Evolutionary conservation across 2,113 vertebrate species (phyloP).

Genomic region (Grallaria varia): DNA sequence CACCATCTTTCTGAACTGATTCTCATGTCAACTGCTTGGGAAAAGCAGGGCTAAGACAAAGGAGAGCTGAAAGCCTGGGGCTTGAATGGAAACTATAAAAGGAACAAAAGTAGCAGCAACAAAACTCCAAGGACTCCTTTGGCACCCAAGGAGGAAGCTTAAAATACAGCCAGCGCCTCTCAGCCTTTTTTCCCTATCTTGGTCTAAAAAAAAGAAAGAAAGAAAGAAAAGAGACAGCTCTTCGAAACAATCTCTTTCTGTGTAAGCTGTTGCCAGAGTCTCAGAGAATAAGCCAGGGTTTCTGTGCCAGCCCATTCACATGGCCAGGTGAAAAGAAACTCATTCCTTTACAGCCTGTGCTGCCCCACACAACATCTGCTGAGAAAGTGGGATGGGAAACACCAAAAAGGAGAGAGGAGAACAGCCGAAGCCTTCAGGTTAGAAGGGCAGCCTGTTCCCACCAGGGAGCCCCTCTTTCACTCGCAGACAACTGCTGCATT

Average conservation of each 20-base stretch:
- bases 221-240: background rate
- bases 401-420: conserved; percentile 57
- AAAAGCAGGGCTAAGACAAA: conserved; percentile 51
- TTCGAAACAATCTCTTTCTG: conserved; percentile 18
- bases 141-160: conserved; percentile 63
- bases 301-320: conserved; percentile 40
- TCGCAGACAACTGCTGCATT: conserved; percentile 76
- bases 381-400: conserved; percentile 65
- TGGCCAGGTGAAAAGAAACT: conserved; percentile 68
- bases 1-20: background rate
- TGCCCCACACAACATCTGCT: conserved; percentile 68
- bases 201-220: background rate
- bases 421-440: conserved; percentile 77
- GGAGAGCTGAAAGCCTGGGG: conserved; percentile 39
- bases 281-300: background rate
- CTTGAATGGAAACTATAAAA: conserved; percentile 60
- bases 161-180: conserved; percentile 36
- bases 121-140: conserved; percentile 47
- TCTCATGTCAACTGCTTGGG: conserved; percentile 50
- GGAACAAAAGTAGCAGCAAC: conserved; percentile 56
- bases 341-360: conserved; percentile 23
- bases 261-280: background rate
- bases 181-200: background rate
- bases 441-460: conserved; percentile 89
- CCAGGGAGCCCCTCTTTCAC: conserved; percentile 81